Evolutionary conservation across 2,888 invertebrate genomes (phyloP), one percentile per base, ranked within the genome.

Genomic region (Conchocele bisecta): DNA sequence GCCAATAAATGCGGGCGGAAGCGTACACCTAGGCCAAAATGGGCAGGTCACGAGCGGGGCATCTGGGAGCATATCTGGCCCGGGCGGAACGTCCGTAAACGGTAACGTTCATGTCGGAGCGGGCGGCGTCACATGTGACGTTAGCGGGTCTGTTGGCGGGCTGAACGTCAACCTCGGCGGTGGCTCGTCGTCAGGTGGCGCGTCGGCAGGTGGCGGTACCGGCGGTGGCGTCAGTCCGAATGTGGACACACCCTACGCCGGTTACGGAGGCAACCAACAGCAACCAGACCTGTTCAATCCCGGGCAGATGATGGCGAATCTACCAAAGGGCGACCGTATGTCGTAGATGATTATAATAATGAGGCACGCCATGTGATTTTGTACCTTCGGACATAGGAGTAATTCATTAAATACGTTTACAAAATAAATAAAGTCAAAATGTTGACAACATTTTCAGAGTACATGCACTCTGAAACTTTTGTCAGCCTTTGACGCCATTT

Each of bases 11-110:
- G n/a, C 72, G 13, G 63, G 58, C 42, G 73, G 63, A 15, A 37
- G 56, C 28, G 42, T 77, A 2, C 37, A 59, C 11, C 44, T 70
- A 5, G 66, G 59, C 28, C 26, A 42, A 26, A 64, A 48, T 29
- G 70, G 77, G 0, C 51, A 70, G 13, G 64, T 70, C 9, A 51
- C 70, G 11, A 71, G 71, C 24, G 64, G 65, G 2, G 42, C 51
- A 6, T 42, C 28, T 17, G 71, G 68, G 17, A 46, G 26, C 35
- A 58, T 64, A 0, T 20, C 26, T 15, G 15, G 9, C n/a, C 46
- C 41, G 7, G 70, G 70, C 6, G 58, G 46, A 9, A 33, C 31
- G 13, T 59, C 44, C n/a, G 44, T 58, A 3, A 37, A 44, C 11
- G 70, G 70, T 5, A 61, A 33, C 20, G 22, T 63, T 3, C 29